Conservation (phyloP, 1,140 invertebrate species). For the Scylla paramamosain region DNA sequence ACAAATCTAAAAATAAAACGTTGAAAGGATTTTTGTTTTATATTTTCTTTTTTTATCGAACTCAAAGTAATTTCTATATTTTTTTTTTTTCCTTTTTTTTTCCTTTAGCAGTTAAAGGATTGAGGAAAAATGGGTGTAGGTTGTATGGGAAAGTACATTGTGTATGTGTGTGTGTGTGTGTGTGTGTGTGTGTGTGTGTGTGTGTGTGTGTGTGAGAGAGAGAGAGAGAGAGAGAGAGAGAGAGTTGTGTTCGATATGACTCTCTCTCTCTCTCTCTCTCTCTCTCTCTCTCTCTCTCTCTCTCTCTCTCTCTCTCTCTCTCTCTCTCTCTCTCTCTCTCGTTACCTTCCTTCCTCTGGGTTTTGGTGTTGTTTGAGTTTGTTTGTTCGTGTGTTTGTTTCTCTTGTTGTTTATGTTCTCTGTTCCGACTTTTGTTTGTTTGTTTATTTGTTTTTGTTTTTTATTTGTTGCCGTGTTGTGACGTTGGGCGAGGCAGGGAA, state of each 20-base stretch:
- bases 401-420: background rate
- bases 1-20: background rate
- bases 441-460: too few relatives aligned
- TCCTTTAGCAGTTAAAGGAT: too few relatives aligned
- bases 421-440: background rate
- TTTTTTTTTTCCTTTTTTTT: background rate
- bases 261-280: too few relatives aligned
- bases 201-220: background rate
- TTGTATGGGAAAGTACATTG: background rate
- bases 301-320: too few relatives aligned
- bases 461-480: too few relatives aligned
- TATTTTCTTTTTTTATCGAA: background rate
- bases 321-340: too few relatives aligned
- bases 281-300: too few relatives aligned
- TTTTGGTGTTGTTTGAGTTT: too few relatives aligned
- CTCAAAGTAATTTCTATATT: background rate
- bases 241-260: too few relatives aligned
- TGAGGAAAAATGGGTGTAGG: background rate
- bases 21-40: background rate
- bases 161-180: conserved; percentile 54
- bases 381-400: background rate
- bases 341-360: too few relatives aligned
- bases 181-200: conserved; percentile 28
- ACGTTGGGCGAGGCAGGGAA: too few relatives aligned
- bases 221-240: too few relatives aligned